phyloP scores from a whole-genome alignment of 2,888 invertebrate genomes.

The Aporophyla lueneburgensis region DNA sequence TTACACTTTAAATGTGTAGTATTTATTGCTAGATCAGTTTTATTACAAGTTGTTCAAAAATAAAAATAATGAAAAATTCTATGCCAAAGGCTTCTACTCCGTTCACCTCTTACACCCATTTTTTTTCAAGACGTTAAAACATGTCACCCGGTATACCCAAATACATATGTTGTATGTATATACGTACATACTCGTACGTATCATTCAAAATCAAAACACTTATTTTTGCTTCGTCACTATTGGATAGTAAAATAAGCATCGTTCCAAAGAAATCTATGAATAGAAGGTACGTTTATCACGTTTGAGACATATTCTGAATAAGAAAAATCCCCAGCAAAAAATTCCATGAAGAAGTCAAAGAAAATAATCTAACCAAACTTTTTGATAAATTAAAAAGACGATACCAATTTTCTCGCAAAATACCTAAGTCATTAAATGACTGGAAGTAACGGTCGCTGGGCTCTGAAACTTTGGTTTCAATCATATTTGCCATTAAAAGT shows the following conservation, averaged over 20 bases:
- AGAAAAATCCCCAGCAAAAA: neutral
- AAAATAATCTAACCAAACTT: conserved; percentile 31
- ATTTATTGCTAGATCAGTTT: no score
- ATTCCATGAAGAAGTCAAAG: conserved; percentile 11
- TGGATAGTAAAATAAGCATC: neutral
- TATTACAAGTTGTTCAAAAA: no score
- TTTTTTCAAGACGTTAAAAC: no score
- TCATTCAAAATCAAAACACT: no score
- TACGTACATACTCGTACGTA: no score
- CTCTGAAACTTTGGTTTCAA: conserved; percentile 57
- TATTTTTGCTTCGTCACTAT: no score
- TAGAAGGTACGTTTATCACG: neutral
- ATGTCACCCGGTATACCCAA: no score
- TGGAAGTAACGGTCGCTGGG: conserved; percentile 41
- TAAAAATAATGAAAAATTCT: no score
- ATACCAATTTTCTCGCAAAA: conserved; percentile 39
- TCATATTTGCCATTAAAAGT: conserved; percentile 69
- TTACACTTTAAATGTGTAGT: no score
- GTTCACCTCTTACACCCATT: no score
- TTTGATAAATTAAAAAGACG: conserved; percentile 37
- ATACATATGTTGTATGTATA: no score
- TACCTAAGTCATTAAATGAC: conserved; percentile 53
- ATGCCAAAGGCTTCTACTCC: no score
- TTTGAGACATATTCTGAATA: neutral
- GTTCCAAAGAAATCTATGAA: neutral